Evolutionary conservation across 2,888 invertebrate species (phyloP).

Genomic region (Punctoribates punctum): DNA sequence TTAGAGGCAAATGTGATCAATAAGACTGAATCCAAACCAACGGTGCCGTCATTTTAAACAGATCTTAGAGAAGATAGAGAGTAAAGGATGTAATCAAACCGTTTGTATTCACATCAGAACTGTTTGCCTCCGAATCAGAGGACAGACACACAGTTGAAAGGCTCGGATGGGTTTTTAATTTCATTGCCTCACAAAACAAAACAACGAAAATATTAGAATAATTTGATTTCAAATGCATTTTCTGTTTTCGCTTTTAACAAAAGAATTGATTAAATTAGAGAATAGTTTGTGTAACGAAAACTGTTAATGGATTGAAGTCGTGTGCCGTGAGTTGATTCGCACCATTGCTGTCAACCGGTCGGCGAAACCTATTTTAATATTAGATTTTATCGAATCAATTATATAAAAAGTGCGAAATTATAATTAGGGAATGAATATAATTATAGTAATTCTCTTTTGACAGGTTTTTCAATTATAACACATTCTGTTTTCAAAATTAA

Average conservation of each 20-base stretch:
- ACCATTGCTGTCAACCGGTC: too few relatives aligned
- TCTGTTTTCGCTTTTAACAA: constrained; percentile 18
- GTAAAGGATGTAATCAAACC: background rate
- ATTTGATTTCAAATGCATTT: constrained; percentile 19
- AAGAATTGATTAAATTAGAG: constrained; percentile 17
- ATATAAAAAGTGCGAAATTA: background rate
- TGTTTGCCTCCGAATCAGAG: background rate
- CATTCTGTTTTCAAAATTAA: too few relatives aligned
- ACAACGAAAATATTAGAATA: background rate
- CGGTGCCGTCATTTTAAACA: background rate
- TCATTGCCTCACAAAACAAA: background rate
- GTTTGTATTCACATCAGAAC: constrained; percentile 21
- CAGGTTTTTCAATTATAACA: too few relatives aligned
- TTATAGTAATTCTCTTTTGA: too few relatives aligned
- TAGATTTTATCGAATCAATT: background rate
- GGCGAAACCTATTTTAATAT: background rate
- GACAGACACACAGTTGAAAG: background rate
- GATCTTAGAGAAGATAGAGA: background rate
- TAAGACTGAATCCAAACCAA: background rate
- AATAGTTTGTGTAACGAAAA: background rate
- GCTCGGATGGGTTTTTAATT: constrained; percentile 9
- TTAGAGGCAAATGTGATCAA: constrained; percentile 7
- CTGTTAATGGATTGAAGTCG: background rate
- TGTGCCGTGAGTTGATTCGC: background rate
- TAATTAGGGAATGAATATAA: too few relatives aligned